Conservation (phyloP, 2,888 invertebrate genomes). For the Agrotis puta region DNA sequence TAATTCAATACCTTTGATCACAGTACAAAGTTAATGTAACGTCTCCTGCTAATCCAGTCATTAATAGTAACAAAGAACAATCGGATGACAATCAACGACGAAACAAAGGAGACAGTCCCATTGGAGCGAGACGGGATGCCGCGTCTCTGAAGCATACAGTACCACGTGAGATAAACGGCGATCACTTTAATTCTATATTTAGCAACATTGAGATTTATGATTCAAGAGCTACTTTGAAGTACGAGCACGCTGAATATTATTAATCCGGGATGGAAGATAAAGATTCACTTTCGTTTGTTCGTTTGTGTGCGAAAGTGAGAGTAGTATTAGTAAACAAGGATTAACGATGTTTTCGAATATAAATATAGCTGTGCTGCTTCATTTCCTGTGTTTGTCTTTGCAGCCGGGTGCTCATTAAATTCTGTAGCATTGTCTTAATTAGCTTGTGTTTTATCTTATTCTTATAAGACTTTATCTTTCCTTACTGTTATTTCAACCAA, state of each 20-base stretch:
- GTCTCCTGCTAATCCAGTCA: slow-evolving; percentile 12
- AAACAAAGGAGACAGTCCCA: slow-evolving; percentile 45
- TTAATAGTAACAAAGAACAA: slow-evolving; percentile 53
- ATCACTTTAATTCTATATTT: slow-evolving; percentile 59
- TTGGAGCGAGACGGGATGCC: slow-evolving; percentile 35
- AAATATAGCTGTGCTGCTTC: slow-evolving; percentile 22
- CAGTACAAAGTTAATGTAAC: slow-evolving; percentile 16
- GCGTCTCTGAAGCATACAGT: slow-evolving; percentile 20
- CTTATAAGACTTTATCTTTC: too few relatives aligned
- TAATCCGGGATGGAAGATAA: slow-evolving; percentile 44
- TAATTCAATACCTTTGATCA: slow-evolving; percentile 2
- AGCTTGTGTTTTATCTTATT: not conserved
- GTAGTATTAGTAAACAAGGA: slow-evolving; percentile 30
- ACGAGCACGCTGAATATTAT: slow-evolving; percentile 47
- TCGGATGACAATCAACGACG: slow-evolving; percentile 45
- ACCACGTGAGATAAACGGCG: slow-evolving; percentile 50
- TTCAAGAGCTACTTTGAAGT: slow-evolving; percentile 57
- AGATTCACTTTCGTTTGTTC: slow-evolving; percentile 45
- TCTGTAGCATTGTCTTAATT: not conserved
- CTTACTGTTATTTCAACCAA: too few relatives aligned
- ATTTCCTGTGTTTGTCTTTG: slow-evolving; percentile 9
- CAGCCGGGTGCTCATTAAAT: slow-evolving; percentile 6
- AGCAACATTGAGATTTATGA: slow-evolving; percentile 60
- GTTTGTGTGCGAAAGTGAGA: slow-evolving; percentile 46
- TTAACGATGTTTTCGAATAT: slow-evolving; percentile 34